A percentile compares a stretch with the other conserved stretches of the same genome.
These are phyloP conservation scores for Polyodon spathula DNA, from an alignment of 2,113 vertebrate species.

Conservation along the genomic window DNA sequence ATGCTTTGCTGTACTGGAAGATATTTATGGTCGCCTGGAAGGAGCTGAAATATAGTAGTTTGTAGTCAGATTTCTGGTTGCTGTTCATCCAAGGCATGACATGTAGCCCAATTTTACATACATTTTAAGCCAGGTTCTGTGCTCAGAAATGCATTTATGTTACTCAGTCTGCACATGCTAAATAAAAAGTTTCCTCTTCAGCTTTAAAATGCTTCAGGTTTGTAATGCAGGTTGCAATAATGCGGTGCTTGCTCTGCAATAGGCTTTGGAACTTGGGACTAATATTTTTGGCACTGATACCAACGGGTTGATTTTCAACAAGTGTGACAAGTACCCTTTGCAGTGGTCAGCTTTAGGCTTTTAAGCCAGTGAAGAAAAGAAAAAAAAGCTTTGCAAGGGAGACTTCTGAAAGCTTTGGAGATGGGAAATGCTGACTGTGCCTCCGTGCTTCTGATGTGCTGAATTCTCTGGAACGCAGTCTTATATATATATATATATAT, in stretches of 20 bases:
- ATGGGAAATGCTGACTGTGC: conserved; percentile 19
- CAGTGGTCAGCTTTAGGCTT: conserved; percentile 61
- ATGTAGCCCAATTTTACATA: conserved; percentile 24
- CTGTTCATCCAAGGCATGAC: conserved; percentile 11
- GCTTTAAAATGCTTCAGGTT: conserved; percentile 45
- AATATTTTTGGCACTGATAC: conserved; percentile 57
- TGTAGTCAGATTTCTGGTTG: neutral
- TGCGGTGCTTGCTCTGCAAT: conserved; percentile 50
- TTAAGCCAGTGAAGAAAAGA: conserved; percentile 48
- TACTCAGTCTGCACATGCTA: conserved; percentile 38
- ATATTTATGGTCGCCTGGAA: neutral
- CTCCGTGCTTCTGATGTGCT: conserved; percentile 41
- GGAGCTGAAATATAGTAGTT: conserved; percentile 9
- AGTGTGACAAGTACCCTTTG: conserved; percentile 66
- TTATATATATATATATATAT: too few relatives aligned
- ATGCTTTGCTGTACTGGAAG: neutral
- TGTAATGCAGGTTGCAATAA: conserved; percentile 73
- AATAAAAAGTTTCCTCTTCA: conserved; percentile 54
- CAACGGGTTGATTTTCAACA: conserved; percentile 65
- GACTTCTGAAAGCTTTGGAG: conserved; percentile 13
- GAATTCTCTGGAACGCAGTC: conserved; percentile 20
- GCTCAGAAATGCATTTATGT: neutral
- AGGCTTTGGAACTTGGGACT: conserved; percentile 52
- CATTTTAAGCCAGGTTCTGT: neutral
- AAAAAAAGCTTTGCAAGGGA: conserved; percentile 46